Conservation (phyloP, 2,113 vertebrate genomes). For the Sciurus niger region DNA sequence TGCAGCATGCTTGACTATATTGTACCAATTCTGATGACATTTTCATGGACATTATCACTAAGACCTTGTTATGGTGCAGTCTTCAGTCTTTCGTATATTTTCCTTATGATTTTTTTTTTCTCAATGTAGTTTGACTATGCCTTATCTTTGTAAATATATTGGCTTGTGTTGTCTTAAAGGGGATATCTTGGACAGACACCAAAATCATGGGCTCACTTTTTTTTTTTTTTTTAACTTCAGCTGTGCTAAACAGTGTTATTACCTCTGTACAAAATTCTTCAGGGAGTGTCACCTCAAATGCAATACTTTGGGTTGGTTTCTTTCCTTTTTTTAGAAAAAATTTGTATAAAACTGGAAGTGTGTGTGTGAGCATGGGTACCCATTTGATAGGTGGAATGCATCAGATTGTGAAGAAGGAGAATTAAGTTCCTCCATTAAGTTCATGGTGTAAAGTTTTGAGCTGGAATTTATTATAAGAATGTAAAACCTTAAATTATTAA, state of each 20-base stretch:
- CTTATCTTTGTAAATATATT: slow-evolving; percentile 91
- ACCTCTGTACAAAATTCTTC: slow-evolving; percentile 93
- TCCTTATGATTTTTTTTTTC: slow-evolving; percentile 75
- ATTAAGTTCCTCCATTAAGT: slow-evolving; percentile 83
- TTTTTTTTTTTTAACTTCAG: slow-evolving; percentile 83
- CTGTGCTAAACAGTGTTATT: slow-evolving; percentile 90
- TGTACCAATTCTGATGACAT: slow-evolving; percentile 81
- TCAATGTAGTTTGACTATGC: slow-evolving; percentile 85
- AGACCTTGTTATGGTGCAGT: slow-evolving; percentile 83
- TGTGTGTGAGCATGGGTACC: slow-evolving; percentile 86
- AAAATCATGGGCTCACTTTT: slow-evolving; percentile 88
- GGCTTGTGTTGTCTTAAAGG: slow-evolving; percentile 82
- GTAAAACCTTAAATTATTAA: slow-evolving; percentile 99
- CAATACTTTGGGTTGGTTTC: slow-evolving; percentile 90
- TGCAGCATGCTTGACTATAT: slow-evolving; percentile 87
- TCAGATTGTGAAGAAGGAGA: slow-evolving; percentile 89
- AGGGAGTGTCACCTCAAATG: slow-evolving; percentile 95
- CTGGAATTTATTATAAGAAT: slow-evolving; percentile 95
- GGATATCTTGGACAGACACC: slow-evolving; percentile 86
- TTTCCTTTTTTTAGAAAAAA: slow-evolving; percentile 77
- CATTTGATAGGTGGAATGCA: slow-evolving; percentile 86
- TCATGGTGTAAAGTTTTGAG: slow-evolving; percentile 89
- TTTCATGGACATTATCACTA: slow-evolving; percentile 77
- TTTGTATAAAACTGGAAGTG: slow-evolving; percentile 90
- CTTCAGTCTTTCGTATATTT: slow-evolving; percentile 77